Evolutionary conservation across 2,888 invertebrate genomes (phyloP), one percentile per base, ranked within the genome.

Genomic region (Clusia tigrina): DNA sequence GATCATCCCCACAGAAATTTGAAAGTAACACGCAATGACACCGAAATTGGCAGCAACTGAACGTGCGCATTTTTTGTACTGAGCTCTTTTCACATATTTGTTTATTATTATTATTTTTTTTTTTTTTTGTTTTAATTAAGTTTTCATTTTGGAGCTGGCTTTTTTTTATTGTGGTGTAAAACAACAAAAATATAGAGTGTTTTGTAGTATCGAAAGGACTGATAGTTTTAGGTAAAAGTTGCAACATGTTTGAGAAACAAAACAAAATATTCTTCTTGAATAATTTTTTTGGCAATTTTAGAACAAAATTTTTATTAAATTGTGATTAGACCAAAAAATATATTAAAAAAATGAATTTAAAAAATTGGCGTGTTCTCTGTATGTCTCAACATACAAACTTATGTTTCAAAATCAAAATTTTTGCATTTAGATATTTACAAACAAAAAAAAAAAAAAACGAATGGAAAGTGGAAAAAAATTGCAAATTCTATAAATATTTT

Each of bases 151-250:
- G n/a, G n/a, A n/a, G n/a, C n/a, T n/a, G n/a, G n/a, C n/a, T n/a
- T n/a, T n/a, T n/a, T n/a, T n/a, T n/a, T n/a, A n/a, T n/a, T n/a
- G n/a, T n/a, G n/a, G n/a, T n/a, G n/a, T n/a, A n/a, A n/a, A n/a
- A n/a, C n/a, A n/a, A n/a, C n/a, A n/a, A 63, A 59, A 23, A 57
- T 42, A 63, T 54, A 58, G 48, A 58, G 57, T 38, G 37, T 66
- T 63, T 60, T 56, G 42, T 67, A 69, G 68, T 69, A 72, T 70
- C 66, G 71, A 70, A 73, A 70, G 75, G 71, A 76, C 75, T 76
- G 75, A 76, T 76, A 76, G 74, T 67, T 73, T 73, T 74, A 73
- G 73, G 67, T 52, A 48, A 60, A 60, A 46, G 55, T 54, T 48
- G 63, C 52, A 62, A 62, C 63, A n/a, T 66, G 64, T 66, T 68